A percentile compares a stretch with the other conserved stretches of the same genome.
Conservation (phyloP, 2,113 vertebrate species). For the Cottus gobio region DNA sequence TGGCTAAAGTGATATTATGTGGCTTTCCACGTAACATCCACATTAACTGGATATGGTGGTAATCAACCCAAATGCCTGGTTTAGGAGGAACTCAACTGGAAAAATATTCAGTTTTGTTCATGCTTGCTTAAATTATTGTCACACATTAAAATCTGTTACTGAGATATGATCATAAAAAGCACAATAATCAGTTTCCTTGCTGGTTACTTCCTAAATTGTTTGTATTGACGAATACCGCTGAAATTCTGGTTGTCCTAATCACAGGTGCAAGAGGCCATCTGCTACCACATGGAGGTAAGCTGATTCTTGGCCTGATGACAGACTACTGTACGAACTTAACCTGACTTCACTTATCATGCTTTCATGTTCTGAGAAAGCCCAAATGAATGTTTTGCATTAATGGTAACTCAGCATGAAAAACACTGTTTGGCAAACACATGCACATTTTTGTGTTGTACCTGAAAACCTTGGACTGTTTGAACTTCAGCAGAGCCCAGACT, state of each 20-base stretch:
- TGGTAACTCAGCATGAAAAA: constrained; percentile 54
- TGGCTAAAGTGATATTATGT: constrained; percentile 1
- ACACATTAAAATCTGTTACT: neutral
- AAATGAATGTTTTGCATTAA: constrained; percentile 63
- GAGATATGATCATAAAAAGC: neutral
- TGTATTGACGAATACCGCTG: neutral
- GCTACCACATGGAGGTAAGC: constrained; percentile 67
- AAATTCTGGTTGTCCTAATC: constrained; percentile 18
- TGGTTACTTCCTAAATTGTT: neutral
- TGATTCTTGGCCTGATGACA: constrained; percentile 14
- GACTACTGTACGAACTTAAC: constrained; percentile 30
- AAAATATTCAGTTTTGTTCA: neutral
- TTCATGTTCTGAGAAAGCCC: constrained; percentile 51
- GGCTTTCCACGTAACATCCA: neutral
- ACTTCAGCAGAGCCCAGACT: constrained; percentile 43
- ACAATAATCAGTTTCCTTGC: neutral
- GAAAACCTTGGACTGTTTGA: constrained; percentile 34
- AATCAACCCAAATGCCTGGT: neutral
- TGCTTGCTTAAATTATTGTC: neutral
- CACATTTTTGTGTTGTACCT: constrained; percentile 47
- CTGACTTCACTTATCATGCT: constrained; percentile 15
- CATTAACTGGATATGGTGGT: neutral
- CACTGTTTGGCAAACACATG: constrained; percentile 54
- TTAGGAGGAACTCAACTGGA: neutral
- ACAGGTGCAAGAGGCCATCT: constrained; percentile 69